Conservation (phyloP, 1,140 invertebrate species). For the Mercenaria mercenaria region DNA sequence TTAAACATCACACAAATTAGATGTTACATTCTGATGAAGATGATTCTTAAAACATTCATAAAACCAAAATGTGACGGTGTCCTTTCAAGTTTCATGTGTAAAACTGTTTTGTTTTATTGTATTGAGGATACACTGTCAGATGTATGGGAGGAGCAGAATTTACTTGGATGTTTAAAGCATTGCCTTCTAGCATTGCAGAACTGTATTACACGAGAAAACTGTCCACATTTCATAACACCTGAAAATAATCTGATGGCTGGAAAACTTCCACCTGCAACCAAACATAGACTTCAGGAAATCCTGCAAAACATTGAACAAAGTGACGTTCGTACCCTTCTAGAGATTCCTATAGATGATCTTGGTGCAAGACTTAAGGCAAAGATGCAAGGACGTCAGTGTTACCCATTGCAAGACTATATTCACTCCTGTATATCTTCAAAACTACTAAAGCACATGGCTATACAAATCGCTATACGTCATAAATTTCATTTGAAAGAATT, state of each 20-base stretch:
- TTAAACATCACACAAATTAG: neutral
- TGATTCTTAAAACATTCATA: neutral
- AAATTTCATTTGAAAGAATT: too few species aligned
- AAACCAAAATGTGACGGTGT: neutral
- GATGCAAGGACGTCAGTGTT: too few species aligned
- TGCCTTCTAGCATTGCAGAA: neutral
- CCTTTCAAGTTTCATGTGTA: neutral
- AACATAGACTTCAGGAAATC: too few species aligned
- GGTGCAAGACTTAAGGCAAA: too few species aligned
- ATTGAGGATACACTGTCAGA: neutral
- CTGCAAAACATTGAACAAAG: too few species aligned
- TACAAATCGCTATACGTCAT: too few species aligned
- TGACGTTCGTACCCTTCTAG: too few species aligned
- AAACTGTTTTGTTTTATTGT: neutral
- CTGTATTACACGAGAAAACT: neutral
- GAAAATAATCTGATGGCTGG: neutral
- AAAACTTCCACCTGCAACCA: neutral
- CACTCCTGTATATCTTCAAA: too few species aligned
- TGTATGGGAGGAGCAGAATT: neutral
- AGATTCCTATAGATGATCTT: too few species aligned
- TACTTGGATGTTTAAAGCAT: neutral
- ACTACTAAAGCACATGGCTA: too few species aligned
- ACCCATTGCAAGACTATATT: too few species aligned
- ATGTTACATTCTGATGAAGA: neutral
- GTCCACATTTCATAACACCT: neutral